phyloP scores from a whole-genome alignment of 2,113 vertebrate species.

The Isurus oxyrinchus region DNA sequence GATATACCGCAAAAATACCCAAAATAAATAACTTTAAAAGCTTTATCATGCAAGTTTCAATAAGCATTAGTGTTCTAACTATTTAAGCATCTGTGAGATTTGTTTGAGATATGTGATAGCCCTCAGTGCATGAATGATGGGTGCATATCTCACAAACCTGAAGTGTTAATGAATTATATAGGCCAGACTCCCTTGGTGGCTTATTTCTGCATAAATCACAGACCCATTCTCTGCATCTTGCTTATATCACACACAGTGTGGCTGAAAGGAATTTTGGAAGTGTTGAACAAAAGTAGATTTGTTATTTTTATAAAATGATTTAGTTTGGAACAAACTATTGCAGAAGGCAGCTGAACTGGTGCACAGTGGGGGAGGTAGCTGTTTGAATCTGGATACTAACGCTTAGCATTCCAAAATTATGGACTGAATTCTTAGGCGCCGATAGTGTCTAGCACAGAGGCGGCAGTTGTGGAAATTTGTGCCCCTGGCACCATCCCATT shows the following conservation, averaged over 20 bases:
- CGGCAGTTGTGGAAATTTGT: not conserved
- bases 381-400: not conserved
- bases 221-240: not conserved
- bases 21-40: slow-evolving; percentile 14
- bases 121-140: not conserved
- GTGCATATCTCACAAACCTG: not conserved
- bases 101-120: not conserved
- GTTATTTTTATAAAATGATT: slow-evolving; percentile 24
- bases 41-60: not conserved
- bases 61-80: slow-evolving; percentile 27
- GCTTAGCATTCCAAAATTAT: not conserved
- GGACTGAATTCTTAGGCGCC: not conserved
- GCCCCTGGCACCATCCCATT: not conserved
- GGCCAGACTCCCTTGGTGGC: not conserved
- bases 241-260: slow-evolving; percentile 6
- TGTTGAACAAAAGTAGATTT: not conserved
- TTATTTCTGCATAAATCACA: slow-evolving; percentile 23
- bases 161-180: slow-evolving; percentile 29
- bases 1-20: not conserved
- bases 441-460: not conserved
- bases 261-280: slow-evolving; percentile 23
- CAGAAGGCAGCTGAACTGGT: not conserved
- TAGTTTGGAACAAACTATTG: not conserved
- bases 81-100: slow-evolving; percentile 16
- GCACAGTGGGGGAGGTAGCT: not conserved